phyloP scores from a whole-genome alignment of 1,140 invertebrate species.

The Orius insidiosus region DNA sequence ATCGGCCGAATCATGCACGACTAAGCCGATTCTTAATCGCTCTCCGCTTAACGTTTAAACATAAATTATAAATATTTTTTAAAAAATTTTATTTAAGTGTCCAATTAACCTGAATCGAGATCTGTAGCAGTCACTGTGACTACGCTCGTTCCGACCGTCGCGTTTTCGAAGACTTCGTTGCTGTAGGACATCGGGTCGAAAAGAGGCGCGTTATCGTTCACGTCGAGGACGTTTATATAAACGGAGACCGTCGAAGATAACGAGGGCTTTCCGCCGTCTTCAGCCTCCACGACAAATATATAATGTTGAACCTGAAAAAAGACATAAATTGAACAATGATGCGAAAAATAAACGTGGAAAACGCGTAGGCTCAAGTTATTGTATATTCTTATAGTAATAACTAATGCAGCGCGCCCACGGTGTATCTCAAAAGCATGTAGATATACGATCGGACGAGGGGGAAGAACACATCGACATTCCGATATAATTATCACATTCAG shows the following conservation, averaged over 20 bases:
- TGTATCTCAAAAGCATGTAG: too few relatives aligned
- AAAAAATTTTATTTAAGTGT: too few relatives aligned
- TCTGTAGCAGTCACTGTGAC: conserved; percentile 76
- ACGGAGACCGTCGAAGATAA: conserved; percentile 81
- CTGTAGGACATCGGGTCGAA: conserved; percentile 82
- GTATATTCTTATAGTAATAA: too few relatives aligned
- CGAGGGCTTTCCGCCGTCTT: conserved; percentile 70
- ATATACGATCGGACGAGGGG: too few relatives aligned
- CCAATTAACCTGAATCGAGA: conserved; percentile 79
- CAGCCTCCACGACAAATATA: conserved; percentile 79
- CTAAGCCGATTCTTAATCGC: neutral
- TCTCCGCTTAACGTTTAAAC: neutral
- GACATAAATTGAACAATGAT: neutral
- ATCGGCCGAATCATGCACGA: neutral
- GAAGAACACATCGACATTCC: too few relatives aligned
- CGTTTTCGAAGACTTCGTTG: conserved; percentile 74
- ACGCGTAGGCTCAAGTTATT: too few relatives aligned
- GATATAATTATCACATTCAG: too few relatives aligned
- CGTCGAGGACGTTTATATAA: conserved; percentile 83
- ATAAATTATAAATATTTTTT: neutral
- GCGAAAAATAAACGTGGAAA: too few relatives aligned
- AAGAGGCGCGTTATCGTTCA: conserved; percentile 87
- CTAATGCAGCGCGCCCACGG: too few relatives aligned
- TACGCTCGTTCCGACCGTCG: conserved; percentile 56
- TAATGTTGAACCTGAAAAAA: conserved; percentile 71